These are phyloP conservation scores for Tachycineta bicolor DNA, from an alignment of 2,113 vertebrate genomes.

Conservation along the genomic window DNA sequence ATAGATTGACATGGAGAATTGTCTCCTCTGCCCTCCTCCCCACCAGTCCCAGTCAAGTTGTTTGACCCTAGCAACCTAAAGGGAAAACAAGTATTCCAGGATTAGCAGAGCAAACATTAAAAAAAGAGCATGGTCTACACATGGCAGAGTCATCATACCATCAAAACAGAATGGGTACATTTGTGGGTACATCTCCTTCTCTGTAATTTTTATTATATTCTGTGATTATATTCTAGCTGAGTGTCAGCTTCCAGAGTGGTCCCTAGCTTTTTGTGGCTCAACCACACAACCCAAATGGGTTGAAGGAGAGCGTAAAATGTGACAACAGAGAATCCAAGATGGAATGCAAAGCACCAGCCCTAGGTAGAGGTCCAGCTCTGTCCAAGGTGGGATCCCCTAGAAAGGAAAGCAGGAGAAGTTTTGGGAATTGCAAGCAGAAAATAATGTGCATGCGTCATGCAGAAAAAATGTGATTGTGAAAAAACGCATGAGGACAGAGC, in stretches of 20 bases:
- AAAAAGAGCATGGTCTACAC: not conserved
- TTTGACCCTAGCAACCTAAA: not conserved
- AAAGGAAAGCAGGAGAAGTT: not conserved
- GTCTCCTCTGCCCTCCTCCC: not conserved
- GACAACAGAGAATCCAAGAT: not conserved
- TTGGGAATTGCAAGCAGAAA: not conserved
- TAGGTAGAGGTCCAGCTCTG: not conserved
- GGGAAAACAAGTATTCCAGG: not conserved
- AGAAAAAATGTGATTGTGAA: not conserved
- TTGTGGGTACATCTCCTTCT: not conserved
- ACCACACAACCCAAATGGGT: not conserved
- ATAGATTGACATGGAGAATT: not conserved
- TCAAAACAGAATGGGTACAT: rapidly evolving
- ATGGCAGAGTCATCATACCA: not conserved
- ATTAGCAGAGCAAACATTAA: not conserved
- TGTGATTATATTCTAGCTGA: not conserved
- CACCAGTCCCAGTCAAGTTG: not conserved
- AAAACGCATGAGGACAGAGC: not conserved
- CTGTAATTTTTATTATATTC: not conserved
- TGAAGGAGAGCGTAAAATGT: rapidly evolving
- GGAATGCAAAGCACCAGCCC: not conserved
- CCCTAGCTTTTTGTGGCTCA: not conserved
- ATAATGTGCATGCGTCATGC: not conserved
- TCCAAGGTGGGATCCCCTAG: not conserved
- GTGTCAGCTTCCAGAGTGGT: not conserved